Percentiles rank a stretch among this genome's conserved stretches.
These are phyloP conservation scores for Amphiduros pacificus DNA, from an alignment of 2,888 invertebrate species.

Conservation along the genomic window DNA sequence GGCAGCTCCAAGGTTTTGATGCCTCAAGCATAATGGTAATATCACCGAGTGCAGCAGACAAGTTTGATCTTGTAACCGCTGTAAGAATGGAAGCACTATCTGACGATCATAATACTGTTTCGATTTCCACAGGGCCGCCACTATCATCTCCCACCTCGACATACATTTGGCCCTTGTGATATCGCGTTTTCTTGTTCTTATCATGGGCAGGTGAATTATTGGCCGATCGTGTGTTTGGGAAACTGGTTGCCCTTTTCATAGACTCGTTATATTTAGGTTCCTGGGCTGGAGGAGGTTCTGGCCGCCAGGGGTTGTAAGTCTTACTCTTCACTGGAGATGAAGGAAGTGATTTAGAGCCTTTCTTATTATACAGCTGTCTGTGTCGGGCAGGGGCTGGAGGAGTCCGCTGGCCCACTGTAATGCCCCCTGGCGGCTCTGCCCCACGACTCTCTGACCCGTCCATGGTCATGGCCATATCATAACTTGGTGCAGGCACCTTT, in stretches of 20 bases:
- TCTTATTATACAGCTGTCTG: neutral
- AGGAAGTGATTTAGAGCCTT: constrained; percentile 10
- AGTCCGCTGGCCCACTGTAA: neutral
- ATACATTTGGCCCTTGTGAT: constrained; percentile 14
- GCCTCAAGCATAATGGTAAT: no score
- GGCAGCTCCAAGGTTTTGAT: no score
- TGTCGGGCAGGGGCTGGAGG: constrained; percentile 2
- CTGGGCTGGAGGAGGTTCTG: neutral
- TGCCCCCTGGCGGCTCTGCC: neutral
- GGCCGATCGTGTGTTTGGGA: neutral
- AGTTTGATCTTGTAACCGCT: no score
- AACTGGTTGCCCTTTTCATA: constrained; percentile 9
- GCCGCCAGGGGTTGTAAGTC: neutral
- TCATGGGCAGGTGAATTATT: neutral
- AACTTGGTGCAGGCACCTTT: neutral
- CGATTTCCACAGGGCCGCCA: constrained; percentile 13
- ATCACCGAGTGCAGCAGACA: no score
- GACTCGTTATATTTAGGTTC: constrained; percentile 5
- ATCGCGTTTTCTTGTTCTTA: constrained; percentile 5
- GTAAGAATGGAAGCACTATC: no score
- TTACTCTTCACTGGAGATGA: constrained; percentile 12
- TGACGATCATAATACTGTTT: constrained; percentile 20
- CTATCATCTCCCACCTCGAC: constrained; percentile 8
- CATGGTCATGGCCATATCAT: neutral
- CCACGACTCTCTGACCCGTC: neutral